Evolutionary conservation across 2,888 invertebrate species (phyloP).

Genomic region (Tinea pellionella): DNA sequence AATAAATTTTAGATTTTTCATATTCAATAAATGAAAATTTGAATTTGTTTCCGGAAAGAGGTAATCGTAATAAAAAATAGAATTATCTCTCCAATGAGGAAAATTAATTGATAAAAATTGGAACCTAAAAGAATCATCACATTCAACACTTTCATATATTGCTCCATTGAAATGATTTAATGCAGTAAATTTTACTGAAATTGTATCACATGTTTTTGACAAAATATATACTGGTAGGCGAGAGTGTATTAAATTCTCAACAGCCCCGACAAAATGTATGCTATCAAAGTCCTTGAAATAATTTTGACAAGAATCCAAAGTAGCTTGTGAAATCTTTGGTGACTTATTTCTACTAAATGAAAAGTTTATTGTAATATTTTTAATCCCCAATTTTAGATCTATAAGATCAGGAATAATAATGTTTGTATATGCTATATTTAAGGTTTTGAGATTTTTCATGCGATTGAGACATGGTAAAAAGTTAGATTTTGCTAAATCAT

Average conservation of each 20-base stretch:
- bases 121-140: slow-evolving; percentile 6
- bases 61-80: not conserved
- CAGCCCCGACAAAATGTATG: slow-evolving; percentile 41
- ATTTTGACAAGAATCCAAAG: slow-evolving; percentile 29
- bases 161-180: not conserved
- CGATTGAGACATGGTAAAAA: slow-evolving; percentile 32
- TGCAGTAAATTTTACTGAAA: slow-evolving; percentile 33
- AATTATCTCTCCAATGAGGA: not conserved
- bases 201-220: slow-evolving; percentile 26
- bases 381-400: slow-evolving; percentile 34
- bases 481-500: slow-evolving; percentile 32
- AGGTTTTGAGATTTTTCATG: slow-evolving; percentile 32
- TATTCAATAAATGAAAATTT: slow-evolving; percentile 15
- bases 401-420: slow-evolving; percentile 38
- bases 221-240: slow-evolving; percentile 29
- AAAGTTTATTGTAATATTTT: slow-evolving; percentile 39
- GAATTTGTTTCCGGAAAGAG: not conserved
- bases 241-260: slow-evolving; percentile 31
- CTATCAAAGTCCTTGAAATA: slow-evolving; percentile 38
- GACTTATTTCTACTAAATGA: slow-evolving; percentile 24
- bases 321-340: slow-evolving; percentile 15
- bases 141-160: slow-evolving; percentile 17
- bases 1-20: slow-evolving; percentile 32
- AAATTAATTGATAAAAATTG: not conserved
- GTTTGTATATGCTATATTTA: slow-evolving; percentile 46